A percentile compares a stretch with the other conserved stretches of the same genome.
Evolutionary conservation across 2,888 invertebrate genomes (phyloP).

Genomic region (Ellobium chinense): DNA sequence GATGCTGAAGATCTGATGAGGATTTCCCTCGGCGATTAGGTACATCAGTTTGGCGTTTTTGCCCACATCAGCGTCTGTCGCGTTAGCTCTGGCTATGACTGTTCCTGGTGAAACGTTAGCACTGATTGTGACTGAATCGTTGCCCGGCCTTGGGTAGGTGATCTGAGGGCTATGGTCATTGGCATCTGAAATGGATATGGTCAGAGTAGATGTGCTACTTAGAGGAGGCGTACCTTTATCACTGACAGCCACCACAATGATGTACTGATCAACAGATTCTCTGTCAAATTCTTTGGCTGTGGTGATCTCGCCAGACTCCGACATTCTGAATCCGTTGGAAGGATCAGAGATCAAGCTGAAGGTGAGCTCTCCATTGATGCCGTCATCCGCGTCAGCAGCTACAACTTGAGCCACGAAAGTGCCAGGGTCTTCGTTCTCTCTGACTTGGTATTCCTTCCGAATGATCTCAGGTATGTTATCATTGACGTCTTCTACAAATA

Average conservation of each 20-base stretch:
- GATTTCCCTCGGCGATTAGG: slow-evolving; percentile 42
- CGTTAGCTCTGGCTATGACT: slow-evolving; percentile 15
- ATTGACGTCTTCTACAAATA: slow-evolving; percentile 51
- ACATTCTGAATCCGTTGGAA: slow-evolving; percentile 39
- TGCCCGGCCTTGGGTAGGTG: slow-evolving; percentile 17
- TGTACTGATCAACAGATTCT: slow-evolving; percentile 51
- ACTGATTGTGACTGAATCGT: slow-evolving; percentile 18
- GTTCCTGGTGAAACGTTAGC: slow-evolving; percentile 31
- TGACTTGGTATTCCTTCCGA: slow-evolving; percentile 44
- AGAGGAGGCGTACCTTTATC: slow-evolving; percentile 55
- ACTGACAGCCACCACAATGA: slow-evolving; percentile 51
- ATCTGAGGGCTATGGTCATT: slow-evolving; percentile 36
- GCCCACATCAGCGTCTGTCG: slow-evolving; percentile 6
- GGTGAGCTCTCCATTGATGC: slow-evolving; percentile 42
- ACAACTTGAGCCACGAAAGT: slow-evolving; percentile 40
- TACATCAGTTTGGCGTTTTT: slow-evolving; percentile 43
- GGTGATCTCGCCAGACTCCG: slow-evolving; percentile 46
- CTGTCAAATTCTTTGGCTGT: slow-evolving; percentile 52
- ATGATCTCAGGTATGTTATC: slow-evolving; percentile 50
- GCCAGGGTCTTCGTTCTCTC: slow-evolving; percentile 48
- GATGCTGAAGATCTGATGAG: slow-evolving; percentile 50
- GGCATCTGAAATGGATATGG: slow-evolving; percentile 22
- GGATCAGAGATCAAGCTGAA: slow-evolving; percentile 27
- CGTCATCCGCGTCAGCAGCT: slow-evolving; percentile 48
- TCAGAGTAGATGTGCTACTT: slow-evolving; percentile 44